Percentiles rank a stretch among this genome's conserved stretches.
Evolutionary conservation across 2,797 vertebrate genomes (phyloP).

Genomic region (Liasis olivaceus): DNA sequence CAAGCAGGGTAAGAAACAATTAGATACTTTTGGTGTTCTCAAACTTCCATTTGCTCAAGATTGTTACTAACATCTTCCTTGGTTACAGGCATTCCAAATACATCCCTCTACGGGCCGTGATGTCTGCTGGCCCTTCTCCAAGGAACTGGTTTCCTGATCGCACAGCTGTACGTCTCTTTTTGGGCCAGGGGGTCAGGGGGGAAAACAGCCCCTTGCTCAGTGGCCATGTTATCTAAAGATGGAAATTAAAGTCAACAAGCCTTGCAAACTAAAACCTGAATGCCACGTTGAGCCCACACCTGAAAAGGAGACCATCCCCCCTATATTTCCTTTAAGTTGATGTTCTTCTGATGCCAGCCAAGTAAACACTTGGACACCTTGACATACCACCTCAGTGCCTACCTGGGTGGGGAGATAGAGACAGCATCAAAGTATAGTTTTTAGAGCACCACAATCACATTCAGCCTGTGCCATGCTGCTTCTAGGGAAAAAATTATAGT

Average conservation of each 20-base stretch:
- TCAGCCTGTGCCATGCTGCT: background rate
- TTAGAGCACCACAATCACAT: background rate
- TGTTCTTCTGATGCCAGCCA: background rate
- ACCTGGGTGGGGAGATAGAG: background rate
- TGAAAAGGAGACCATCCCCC: background rate
- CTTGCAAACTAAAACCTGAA: background rate
- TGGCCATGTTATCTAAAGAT: conserved; percentile 77
- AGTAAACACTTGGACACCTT: conserved; percentile 19
- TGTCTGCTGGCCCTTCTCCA: conserved; percentile 15
- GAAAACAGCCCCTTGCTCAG: conserved; percentile 86
- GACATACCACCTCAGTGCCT: background rate
- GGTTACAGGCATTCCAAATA: conserved; percentile 77
- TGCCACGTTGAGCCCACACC: background rate
- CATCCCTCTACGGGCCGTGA: conserved; percentile 73
- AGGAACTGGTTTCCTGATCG: conserved; percentile 66
- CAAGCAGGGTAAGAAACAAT: background rate
- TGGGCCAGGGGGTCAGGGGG: conserved; percentile 75
- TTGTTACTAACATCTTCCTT: background rate
- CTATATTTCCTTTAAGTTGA: background rate
- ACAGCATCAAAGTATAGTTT: background rate
- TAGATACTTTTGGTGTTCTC: background rate
- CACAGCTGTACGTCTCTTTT: conserved; percentile 77
- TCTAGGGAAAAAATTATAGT: background rate
- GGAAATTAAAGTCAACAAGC: background rate
- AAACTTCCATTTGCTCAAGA: background rate